These are phyloP conservation scores for Ceratitis capitata DNA, from an alignment of 1,140 invertebrate species.

Conservation along the genomic window DNA sequence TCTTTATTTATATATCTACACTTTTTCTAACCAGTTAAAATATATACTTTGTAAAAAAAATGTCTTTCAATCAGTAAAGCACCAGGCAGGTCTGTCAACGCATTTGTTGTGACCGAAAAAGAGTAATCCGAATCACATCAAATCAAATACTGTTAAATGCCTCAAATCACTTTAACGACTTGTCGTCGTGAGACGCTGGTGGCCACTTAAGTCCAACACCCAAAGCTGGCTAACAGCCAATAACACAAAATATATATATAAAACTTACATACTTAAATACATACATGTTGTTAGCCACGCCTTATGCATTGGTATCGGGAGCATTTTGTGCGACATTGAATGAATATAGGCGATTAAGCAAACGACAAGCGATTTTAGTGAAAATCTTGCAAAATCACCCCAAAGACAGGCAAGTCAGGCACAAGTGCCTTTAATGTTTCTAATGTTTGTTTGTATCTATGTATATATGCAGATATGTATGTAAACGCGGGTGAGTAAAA, in stretches of 20 bases:
- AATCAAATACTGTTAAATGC: constrained; percentile 13
- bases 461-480: too few relatives aligned
- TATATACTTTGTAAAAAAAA: not conserved
- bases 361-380: not conserved
- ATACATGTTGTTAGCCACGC: too few relatives aligned
- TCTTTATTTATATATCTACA: not conserved
- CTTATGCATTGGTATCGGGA: not conserved
- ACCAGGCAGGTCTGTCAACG: constrained; percentile 17
- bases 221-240: not conserved
- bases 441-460: too few relatives aligned
- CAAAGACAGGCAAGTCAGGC: not conserved
- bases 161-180: constrained; percentile 9
- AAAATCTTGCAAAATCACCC: not conserved
- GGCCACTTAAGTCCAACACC: not conserved
- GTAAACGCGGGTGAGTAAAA: not conserved
- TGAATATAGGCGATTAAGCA: constrained; percentile 12
- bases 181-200: not conserved
- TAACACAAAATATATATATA: not conserved
- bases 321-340: constrained; percentile 12
- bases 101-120: not conserved
- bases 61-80: constrained; percentile 6
- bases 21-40: not conserved
- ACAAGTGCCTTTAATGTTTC: not conserved
- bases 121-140: not conserved
- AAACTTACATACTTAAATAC: not conserved